These are phyloP conservation scores for Acipenser transmontanus DNA, from an alignment of 2,797 vertebrate species.

Conservation along the genomic window DNA sequence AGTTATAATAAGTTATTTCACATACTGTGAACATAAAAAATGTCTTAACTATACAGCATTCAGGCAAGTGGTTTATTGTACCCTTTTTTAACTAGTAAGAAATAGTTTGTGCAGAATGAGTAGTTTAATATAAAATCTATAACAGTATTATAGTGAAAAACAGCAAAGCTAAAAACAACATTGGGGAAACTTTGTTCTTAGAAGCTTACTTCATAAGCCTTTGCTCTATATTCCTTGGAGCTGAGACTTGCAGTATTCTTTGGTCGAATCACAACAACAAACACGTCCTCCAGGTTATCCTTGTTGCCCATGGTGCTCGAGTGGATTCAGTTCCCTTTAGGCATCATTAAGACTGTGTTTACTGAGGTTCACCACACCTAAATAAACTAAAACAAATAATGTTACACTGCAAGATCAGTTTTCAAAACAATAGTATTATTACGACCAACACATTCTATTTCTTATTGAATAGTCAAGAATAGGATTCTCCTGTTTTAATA, in stretches of 20 bases:
- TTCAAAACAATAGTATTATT: background rate
- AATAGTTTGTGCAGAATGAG: background rate
- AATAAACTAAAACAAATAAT: background rate
- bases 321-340: conserved; percentile 2
- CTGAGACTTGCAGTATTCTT: conserved; percentile 91
- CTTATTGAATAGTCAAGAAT: no score
- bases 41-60: background rate
- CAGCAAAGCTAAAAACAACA: background rate
- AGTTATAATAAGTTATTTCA: no score
- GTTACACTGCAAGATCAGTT: background rate
- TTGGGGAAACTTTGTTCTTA: background rate
- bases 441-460: background rate
- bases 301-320: conserved; percentile 80
- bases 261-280: conserved; percentile 91
- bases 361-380: conserved; percentile 10
- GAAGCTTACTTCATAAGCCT: conserved; percentile 84
- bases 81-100: background rate
- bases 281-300: conserved; percentile 78
- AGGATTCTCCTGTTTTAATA: no score
- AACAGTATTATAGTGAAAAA: background rate
- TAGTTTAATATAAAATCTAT: background rate
- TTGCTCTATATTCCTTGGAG: conserved; percentile 93
- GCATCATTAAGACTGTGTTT: background rate
- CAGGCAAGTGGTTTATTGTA: background rate
- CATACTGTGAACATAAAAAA: no score